Conservation (phyloP, 2,888 invertebrate genomes). For the Scaptomyza caliginosa region DNA sequence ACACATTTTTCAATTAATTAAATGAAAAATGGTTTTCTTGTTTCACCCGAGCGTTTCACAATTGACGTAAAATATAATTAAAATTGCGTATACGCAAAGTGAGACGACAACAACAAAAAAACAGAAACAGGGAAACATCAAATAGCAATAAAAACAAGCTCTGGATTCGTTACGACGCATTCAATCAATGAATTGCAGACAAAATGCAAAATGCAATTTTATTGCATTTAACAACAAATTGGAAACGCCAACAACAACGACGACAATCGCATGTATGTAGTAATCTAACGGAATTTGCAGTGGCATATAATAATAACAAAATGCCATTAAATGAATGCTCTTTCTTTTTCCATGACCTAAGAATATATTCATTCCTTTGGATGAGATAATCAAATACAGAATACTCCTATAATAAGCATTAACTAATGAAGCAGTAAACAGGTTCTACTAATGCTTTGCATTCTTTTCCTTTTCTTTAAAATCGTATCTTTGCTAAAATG, state of each 20-base stretch:
- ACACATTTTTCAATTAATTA: slow-evolving; percentile 76
- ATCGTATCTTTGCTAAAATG: slow-evolving; percentile 22
- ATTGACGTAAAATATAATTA: slow-evolving; percentile 79
- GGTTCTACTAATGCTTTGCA: slow-evolving; percentile 29
- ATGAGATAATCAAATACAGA: slow-evolving; percentile 23
- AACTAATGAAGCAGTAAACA: slow-evolving; percentile 45
- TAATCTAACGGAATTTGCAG: slow-evolving; percentile 31
- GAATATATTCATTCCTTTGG: slow-evolving; percentile 17
- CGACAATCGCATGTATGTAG: slow-evolving; percentile 20
- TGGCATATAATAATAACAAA: background rate
- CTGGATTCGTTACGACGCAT: slow-evolving; percentile 47
- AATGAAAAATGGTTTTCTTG: slow-evolving; percentile 70
- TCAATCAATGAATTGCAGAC: slow-evolving; percentile 75
- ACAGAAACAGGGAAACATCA: background rate
- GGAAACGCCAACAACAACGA: slow-evolving; percentile 53
- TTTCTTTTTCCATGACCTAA: background rate
- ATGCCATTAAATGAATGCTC: slow-evolving; percentile 24
- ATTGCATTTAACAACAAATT: slow-evolving; percentile 79
- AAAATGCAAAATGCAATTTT: slow-evolving; percentile 75
- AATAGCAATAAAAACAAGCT: background rate
- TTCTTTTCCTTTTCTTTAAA: background rate
- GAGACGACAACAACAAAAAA: slow-evolving; percentile 5
- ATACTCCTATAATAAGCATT: slow-evolving; percentile 28
- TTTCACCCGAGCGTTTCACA: slow-evolving; percentile 58
- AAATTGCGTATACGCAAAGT: slow-evolving; percentile 68